These are phyloP conservation scores for Paracyclopina nana DNA, from an alignment of 1,140 invertebrate genomes.

Conservation along the genomic window DNA sequence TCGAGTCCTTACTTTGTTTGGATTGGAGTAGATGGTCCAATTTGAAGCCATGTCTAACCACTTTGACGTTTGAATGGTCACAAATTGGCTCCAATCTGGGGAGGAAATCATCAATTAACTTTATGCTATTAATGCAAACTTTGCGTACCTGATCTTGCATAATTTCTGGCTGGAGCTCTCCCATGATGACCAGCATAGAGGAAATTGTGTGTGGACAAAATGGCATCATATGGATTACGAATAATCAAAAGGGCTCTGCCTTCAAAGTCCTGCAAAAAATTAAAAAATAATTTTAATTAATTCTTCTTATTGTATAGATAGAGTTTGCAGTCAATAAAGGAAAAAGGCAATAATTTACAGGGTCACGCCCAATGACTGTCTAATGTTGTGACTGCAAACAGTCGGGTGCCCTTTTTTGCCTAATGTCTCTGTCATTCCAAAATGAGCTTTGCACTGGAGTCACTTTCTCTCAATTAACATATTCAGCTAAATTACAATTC, in stretches of 20 bases:
- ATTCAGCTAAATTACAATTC: too few relatives aligned
- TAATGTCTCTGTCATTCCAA: too few relatives aligned
- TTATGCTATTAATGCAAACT: not conserved
- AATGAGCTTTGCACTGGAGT: too few relatives aligned
- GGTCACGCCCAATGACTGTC: too few relatives aligned
- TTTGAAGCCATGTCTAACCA: conserved; percentile 1
- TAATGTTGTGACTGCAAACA: too few relatives aligned
- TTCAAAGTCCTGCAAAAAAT: not conserved
- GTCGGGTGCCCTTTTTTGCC: too few relatives aligned
- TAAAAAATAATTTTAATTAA: not conserved
- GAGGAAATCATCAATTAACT: not conserved
- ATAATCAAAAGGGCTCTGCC: not conserved
- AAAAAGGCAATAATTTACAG: too few relatives aligned
- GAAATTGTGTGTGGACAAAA: conserved; percentile 1
- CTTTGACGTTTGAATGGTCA: not conserved
- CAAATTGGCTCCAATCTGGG: conserved; percentile 1
- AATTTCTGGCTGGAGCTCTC: not conserved
- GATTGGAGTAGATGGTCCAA: not conserved
- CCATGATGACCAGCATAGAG: conserved; percentile 1
- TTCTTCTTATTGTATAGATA: too few relatives aligned
- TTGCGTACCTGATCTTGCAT: not conserved
- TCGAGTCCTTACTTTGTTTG: not conserved
- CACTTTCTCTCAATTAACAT: too few relatives aligned
- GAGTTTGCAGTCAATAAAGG: too few relatives aligned
- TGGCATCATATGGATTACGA: not conserved